Conservation (phyloP, 64 coral and sea anemone species). For the Hydrozoanthus tunicans region DNA sequence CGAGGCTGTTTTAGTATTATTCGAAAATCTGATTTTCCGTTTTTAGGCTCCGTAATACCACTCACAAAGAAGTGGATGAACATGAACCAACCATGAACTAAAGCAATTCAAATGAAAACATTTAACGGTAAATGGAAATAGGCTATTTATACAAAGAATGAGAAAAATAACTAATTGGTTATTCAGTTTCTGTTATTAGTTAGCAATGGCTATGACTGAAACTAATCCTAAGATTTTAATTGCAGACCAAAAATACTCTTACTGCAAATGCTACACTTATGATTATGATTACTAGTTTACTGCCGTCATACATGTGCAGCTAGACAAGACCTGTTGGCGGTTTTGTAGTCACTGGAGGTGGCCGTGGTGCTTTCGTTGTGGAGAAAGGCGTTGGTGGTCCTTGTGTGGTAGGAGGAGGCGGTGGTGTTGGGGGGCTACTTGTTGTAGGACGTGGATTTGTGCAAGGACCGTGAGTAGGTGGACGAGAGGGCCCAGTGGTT, state of each 20-base stretch:
- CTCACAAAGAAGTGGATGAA: background rate
- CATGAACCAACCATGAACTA: background rate
- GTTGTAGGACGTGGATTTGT: background rate
- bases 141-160: no score
- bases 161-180: no score
- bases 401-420: slow-evolving; percentile 23
- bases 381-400: background rate
- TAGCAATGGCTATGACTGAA: no score
- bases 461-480: background rate
- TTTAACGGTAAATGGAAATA: no score
- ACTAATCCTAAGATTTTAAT: no score
- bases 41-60: no score
- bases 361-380: background rate
- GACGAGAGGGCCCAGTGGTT: background rate
- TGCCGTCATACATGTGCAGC: background rate
- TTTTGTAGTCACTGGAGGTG: background rate
- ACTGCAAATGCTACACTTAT: background rate
- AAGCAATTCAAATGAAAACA: no score
- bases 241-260: background rate
- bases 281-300: background rate
- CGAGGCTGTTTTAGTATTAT: no score
- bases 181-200: no score
- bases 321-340: background rate
- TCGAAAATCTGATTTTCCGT: no score
- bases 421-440: background rate